Base-by-base conservation (phyloP, 2,888 invertebrate genomes). In the Acanthosepion esculentum region DNA sequence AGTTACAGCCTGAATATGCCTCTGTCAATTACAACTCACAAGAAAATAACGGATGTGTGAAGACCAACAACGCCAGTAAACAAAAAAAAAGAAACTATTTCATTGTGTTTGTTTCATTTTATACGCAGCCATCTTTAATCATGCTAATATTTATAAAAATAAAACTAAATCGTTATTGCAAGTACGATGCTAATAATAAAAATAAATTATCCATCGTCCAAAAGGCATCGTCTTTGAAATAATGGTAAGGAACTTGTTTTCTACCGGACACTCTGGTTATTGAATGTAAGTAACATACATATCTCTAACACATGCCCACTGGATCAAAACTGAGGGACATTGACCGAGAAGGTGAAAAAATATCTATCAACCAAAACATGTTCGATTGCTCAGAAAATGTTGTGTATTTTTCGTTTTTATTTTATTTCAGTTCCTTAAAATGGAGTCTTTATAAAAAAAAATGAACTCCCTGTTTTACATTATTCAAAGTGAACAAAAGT, bases 1-100 rank as follows among this genome's bases (percentile, higher is more conserved):
- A 96, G 96, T 59, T 97, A 96, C 95, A 97, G 97, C 95, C 95
- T 97, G 55, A 97, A 97, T 94, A 96, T 97, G 96, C 97, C 97
- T 20, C 95, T 96, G 33, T 95, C 95, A 64, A 95, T 95, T 93
- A 95, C 95, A 48, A 95, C 96, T 50, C 96, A 96, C 41, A 97
- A 97, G 95, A 97, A 97, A 95, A 96, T 96, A 15, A 97, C 97
- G 0, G 96, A 96, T 93, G 97, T 97, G 23, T 96, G 95, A 96
- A 93, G 29, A 20, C 48, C 50, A 33, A 33, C 33, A 33, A 10
- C 23, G 59, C 23, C 23, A 8, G 8, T 50, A 50, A 50, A 8
- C 50, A 8, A 92, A 92, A 92, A 15, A 48, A 92, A 92, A 48
- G 20, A 92, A 48, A 48, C 29, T 15, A 12, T 48, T 92, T n/a